Percentiles rank a stretch among this genome's conserved stretches.
phyloP scores from a whole-genome alignment of 1,140 invertebrate species.

The Coptotermes formosanus region DNA sequence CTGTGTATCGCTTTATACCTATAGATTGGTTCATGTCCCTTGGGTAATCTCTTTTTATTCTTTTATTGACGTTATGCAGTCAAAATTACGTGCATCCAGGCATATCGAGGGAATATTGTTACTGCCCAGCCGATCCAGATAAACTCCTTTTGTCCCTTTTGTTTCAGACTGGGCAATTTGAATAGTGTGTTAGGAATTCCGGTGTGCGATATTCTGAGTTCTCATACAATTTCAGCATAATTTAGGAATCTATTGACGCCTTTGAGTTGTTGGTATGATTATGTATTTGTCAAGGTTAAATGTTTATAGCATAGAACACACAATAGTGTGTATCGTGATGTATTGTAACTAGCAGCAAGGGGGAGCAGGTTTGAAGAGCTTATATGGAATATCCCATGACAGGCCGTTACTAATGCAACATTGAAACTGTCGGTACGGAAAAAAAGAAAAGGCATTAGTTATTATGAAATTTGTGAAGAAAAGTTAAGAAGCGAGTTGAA shows the following conservation, averaged over 20 bases:
- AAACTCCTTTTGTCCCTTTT: background rate
- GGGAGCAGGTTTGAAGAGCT: background rate
- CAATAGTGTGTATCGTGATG: background rate
- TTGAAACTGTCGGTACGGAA: background rate
- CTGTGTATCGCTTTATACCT: background rate
- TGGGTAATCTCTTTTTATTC: constrained; percentile 16
- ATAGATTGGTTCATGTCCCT: background rate
- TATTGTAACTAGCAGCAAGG: background rate
- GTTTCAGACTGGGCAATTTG: background rate
- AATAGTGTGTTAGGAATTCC: constrained; percentile 15
- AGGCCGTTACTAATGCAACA: background rate
- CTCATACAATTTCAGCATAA: background rate
- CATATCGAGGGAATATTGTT: background rate
- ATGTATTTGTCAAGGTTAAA: constrained; percentile 17
- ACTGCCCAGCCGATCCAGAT: background rate
- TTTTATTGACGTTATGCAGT: background rate
- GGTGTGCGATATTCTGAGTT: background rate
- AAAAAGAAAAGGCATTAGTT: background rate
- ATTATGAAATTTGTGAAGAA: constrained; percentile 15
- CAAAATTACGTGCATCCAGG: background rate
- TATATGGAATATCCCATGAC: constrained; percentile 10
- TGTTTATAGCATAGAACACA: background rate
- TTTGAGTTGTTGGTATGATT: background rate
- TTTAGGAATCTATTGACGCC: constrained; percentile 9
- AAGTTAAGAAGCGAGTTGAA: constrained; percentile 1